These are phyloP conservation scores for Trogon surrucura DNA, from an alignment of 2,113 vertebrate species.

Conservation along the genomic window DNA sequence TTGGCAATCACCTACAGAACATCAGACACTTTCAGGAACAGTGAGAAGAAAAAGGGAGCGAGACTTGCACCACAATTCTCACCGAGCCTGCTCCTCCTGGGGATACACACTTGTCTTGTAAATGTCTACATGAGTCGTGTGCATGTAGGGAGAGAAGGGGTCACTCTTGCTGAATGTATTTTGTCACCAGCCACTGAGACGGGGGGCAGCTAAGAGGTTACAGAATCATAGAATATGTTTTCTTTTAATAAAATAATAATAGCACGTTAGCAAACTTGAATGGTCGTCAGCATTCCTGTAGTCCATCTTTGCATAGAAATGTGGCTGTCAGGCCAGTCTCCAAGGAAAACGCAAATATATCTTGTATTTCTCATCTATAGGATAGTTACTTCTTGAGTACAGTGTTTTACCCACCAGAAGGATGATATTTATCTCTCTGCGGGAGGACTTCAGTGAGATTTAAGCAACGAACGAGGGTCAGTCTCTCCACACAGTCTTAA, in stretches of 20 bases:
- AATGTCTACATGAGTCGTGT: not conserved
- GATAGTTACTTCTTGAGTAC: not conserved
- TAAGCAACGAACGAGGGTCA: not conserved
- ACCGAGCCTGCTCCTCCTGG: not conserved
- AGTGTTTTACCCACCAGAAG: not conserved
- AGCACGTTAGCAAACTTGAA: not conserved
- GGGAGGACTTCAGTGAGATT: not conserved
- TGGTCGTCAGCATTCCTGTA: not conserved
- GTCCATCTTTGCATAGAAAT: not conserved
- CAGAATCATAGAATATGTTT: no score
- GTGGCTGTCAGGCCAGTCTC: not conserved
- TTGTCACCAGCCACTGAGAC: not conserved
- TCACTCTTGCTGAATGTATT: not conserved
- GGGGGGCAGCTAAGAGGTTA: not conserved
- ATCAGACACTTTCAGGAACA: not conserved
- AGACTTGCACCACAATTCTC: not conserved
- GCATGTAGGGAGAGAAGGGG: not conserved
- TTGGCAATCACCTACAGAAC: conserved; percentile 68
- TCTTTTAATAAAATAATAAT: not conserved
- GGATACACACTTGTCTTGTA: not conserved
- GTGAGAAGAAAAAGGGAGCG: not conserved
- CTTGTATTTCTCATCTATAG: not conserved
- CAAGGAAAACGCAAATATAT: not conserved
- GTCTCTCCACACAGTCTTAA: not conserved
- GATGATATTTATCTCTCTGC: not conserved